Evolutionary conservation across 2,797 vertebrate species (phyloP).

Genomic region (Notoglanidium macrostoma): DNA sequence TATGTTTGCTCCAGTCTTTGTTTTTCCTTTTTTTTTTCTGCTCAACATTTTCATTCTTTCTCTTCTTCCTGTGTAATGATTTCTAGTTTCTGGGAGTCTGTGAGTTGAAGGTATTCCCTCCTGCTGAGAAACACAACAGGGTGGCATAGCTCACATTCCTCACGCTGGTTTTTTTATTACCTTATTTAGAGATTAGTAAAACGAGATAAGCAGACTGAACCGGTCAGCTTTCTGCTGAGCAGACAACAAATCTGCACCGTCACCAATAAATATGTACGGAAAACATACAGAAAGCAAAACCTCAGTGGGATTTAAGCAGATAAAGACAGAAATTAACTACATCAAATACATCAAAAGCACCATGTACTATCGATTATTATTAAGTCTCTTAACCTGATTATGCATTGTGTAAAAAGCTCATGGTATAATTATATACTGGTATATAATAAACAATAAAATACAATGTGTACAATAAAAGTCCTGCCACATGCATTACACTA

Average conservation of each 20-base stretch:
- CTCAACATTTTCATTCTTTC: neutral
- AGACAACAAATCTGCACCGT: neutral
- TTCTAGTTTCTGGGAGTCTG: constrained; percentile 26
- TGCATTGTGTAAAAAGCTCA: neutral
- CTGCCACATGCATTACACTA: neutral
- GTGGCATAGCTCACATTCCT: constrained; percentile 63
- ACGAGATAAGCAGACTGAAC: constrained; percentile 3
- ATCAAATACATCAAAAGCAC: too few species aligned
- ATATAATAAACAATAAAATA: neutral
- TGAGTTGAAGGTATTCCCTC: constrained; percentile 69
- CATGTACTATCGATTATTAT: neutral
- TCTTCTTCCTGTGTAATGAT: neutral
- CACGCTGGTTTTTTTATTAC: constrained; percentile 28
- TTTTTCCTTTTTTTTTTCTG: neutral
- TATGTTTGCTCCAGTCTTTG: neutral
- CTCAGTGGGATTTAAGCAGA: too few species aligned
- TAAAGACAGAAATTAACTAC: neutral
- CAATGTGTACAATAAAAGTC: neutral
- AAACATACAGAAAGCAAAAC: neutral
- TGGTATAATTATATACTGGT: neutral
- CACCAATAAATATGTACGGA: neutral
- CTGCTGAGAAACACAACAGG: constrained; percentile 69
- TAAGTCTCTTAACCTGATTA: neutral
- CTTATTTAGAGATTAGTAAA: constrained; percentile 37
- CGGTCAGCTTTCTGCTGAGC: neutral